phyloP scores from a whole-genome alignment of 2,797 vertebrate genomes.

The Gastrophryne carolinensis region DNA sequence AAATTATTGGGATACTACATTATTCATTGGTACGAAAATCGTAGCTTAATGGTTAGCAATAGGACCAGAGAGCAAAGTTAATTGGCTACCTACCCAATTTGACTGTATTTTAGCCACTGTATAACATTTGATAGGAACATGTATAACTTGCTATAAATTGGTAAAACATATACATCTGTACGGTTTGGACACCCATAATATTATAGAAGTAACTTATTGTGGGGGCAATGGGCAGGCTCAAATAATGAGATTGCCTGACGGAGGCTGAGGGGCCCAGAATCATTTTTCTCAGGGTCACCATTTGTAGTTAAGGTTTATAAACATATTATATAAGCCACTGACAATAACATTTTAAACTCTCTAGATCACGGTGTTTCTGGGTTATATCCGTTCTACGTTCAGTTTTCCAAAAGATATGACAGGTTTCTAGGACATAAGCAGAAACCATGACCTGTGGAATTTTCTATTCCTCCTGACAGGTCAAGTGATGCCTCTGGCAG shows the following conservation, averaged over 20 bases:
- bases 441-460: background rate
- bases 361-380: background rate
- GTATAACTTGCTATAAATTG: no score
- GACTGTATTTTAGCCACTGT: no score
- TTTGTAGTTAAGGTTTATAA: background rate
- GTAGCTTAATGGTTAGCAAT: no score
- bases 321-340: background rate
- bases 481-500: background rate
- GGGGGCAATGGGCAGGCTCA: background rate
- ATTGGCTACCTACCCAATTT: no score
- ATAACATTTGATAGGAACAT: no score
- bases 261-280: background rate
- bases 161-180: no score
- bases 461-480: background rate
- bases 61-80: no score
- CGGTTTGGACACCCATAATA: no score
- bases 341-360: background rate
- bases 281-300: background rate
- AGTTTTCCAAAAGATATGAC: background rate
- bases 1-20: no score
- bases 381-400: background rate
- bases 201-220: no score
- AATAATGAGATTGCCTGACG: background rate
- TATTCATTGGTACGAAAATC: no score
- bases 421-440: background rate